Percentiles rank a stretch among this genome's conserved stretches.
Evolutionary conservation across 2,797 vertebrate species (phyloP).

Genomic region (Coilia nasus): DNA sequence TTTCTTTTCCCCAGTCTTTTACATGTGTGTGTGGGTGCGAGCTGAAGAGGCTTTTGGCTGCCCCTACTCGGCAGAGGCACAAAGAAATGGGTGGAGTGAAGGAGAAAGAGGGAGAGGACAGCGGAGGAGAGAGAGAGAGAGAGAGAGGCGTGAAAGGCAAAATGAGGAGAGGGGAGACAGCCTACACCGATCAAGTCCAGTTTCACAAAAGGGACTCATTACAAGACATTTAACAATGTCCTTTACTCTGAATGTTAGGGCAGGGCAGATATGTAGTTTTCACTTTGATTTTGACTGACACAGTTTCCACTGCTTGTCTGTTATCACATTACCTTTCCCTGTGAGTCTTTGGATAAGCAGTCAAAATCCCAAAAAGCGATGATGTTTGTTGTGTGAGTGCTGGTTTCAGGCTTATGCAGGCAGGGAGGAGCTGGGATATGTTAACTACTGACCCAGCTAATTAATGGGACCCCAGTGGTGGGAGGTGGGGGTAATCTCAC

Average conservation of each 20-base stretch:
- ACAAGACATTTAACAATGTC: background rate
- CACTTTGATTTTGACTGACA: background rate
- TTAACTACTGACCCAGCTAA: conserved; percentile 45
- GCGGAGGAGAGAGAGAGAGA: too few relatives aligned
- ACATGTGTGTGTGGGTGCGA: conserved; percentile 78
- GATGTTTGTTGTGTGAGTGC: background rate
- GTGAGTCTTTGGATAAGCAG: background rate
- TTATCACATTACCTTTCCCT: background rate
- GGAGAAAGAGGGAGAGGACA: conserved; percentile 1
- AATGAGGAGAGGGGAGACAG: conserved; percentile 78
- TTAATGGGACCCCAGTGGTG: conserved; percentile 39
- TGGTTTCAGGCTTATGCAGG: conserved; percentile 28
- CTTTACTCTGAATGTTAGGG: background rate
- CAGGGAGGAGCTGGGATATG: conserved; percentile 29
- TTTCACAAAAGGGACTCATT: background rate
- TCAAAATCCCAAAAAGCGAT: background rate
- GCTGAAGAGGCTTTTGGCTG: conserved; percentile 77
- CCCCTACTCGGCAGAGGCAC: conserved; percentile 63
- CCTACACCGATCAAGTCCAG: conserved; percentile 71
- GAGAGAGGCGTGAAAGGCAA: conserved; percentile 71
- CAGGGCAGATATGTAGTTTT: background rate
- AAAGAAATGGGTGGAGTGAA: conserved; percentile 21
- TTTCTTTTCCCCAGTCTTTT: conserved; percentile 58
- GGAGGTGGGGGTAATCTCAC: conserved; percentile 40
- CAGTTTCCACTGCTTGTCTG: background rate